Percentiles rank a stretch among this genome's conserved stretches.
These are phyloP conservation scores for Drosophila prosaltans DNA, from an alignment of 1,140 invertebrate genomes.

Conservation along the genomic window DNA sequence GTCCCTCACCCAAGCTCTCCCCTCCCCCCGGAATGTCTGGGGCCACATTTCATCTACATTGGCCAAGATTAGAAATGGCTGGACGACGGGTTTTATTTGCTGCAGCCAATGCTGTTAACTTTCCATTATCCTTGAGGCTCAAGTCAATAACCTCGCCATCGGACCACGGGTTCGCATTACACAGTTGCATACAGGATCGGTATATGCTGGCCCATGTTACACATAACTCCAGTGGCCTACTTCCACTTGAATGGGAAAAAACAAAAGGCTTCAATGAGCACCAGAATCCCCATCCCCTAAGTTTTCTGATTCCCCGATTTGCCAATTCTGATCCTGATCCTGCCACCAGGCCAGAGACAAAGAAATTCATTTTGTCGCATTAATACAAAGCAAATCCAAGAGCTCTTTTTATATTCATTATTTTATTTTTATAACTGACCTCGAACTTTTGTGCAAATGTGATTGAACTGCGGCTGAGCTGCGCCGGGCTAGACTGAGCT, in stretches of 20 bases:
- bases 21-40: conserved; percentile 8
- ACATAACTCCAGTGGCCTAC: conserved; percentile 77
- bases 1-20: neutral
- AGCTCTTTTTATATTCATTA: conserved; percentile 15
- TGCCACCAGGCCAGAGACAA: conserved; percentile 58
- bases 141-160: conserved; percentile 68
- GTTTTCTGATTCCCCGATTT: neutral
- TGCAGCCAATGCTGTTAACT: conserved; percentile 29
- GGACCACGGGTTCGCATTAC: conserved; percentile 57
- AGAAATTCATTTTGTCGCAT: conserved; percentile 76
- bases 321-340: conserved; percentile 32
- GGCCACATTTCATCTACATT: conserved; percentile 3
- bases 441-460: conserved; percentile 82
- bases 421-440: conserved; percentile 81
- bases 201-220: conserved; percentile 54
- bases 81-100: conserved; percentile 9
- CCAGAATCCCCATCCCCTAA: conserved; percentile 38
- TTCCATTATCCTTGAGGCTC: conserved; percentile 68
- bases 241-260: conserved; percentile 69
- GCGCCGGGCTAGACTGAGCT: conserved; percentile 19
- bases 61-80: conserved; percentile 37
- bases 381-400: conserved; percentile 51
- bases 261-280: conserved; percentile 22
- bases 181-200: conserved; percentile 62
- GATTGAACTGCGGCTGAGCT: conserved; percentile 67